Percentiles rank a stretch among this genome's conserved stretches.
These are phyloP conservation scores for Thymelicus acteon DNA, from an alignment of 2,888 invertebrate species.

Conservation along the genomic window DNA sequence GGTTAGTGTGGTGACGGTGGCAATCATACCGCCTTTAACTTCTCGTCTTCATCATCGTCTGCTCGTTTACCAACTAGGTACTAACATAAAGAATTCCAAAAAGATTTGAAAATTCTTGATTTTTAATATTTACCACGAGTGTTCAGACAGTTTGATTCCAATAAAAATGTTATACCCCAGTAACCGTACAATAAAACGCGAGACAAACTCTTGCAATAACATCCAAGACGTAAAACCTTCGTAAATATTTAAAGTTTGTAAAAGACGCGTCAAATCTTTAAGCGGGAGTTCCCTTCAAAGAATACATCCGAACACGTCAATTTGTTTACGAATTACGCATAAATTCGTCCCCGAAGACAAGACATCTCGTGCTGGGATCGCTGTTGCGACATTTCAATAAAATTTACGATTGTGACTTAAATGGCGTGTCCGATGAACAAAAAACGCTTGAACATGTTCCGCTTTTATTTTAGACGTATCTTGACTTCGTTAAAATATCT, in stretches of 20 bases:
- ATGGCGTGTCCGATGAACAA: conserved; percentile 80
- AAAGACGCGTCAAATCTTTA: conserved; percentile 78
- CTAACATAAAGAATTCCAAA: no score
- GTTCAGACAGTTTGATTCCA: not conserved
- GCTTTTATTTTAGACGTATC: conserved; percentile 78
- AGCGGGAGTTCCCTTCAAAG: conserved; percentile 71
- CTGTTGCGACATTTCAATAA: conserved; percentile 84
- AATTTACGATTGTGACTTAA: conserved; percentile 84
- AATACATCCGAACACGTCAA: conserved; percentile 76
- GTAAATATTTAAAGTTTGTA: conserved; percentile 55
- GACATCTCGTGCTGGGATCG: conserved; percentile 82
- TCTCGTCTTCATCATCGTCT: no score
- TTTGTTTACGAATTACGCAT: conserved; percentile 84
- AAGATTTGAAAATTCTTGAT: no score
- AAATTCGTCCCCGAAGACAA: conserved; percentile 83
- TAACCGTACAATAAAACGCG: conserved; percentile 27
- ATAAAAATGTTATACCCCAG: conserved; percentile 11
- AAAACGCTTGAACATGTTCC: conserved; percentile 75
- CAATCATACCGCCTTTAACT: no score
- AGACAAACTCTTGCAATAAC: conserved; percentile 33
- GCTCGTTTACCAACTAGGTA: no score
- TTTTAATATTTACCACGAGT: not conserved
- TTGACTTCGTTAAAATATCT: conserved; percentile 82
- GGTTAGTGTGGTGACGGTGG: no score
- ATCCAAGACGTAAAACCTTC: conserved; percentile 41